Percentiles rank a stretch among this genome's conserved stretches.
Conservation (phyloP, 2,113 vertebrate genomes). For the Tragelaphus scriptus region DNA sequence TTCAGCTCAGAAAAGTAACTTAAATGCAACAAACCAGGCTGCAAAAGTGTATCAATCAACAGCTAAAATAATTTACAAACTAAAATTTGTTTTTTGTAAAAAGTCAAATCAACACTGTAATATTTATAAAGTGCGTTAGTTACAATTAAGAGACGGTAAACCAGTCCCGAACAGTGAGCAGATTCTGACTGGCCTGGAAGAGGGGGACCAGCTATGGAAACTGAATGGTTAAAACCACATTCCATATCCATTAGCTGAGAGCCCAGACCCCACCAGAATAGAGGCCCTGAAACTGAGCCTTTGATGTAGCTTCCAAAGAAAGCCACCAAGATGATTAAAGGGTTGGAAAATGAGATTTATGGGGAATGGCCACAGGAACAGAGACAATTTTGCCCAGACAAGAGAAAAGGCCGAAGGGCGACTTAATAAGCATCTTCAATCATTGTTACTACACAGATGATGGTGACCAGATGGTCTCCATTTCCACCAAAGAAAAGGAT, state of each 20-base stretch:
- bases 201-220: constrained; percentile 60
- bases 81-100: constrained; percentile 42
- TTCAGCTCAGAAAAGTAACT: constrained; percentile 30
- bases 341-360: constrained; percentile 68
- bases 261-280: constrained; percentile 71
- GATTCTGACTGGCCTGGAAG: constrained; percentile 66
- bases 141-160: constrained; percentile 68
- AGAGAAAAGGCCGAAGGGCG: constrained; percentile 59
- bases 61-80: background rate
- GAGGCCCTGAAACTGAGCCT: constrained; percentile 64
- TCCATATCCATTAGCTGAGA: constrained; percentile 72
- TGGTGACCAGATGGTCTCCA: constrained; percentile 64
- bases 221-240: constrained; percentile 64
- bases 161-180: constrained; percentile 28
- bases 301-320: constrained; percentile 69
- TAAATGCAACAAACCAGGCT: constrained; percentile 40
- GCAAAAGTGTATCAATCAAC: constrained; percentile 15
- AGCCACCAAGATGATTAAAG: constrained; percentile 74
- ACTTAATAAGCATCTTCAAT: constrained; percentile 65
- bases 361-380: constrained; percentile 55
- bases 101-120: constrained; percentile 58
- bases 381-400: constrained; percentile 65
- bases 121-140: constrained; percentile 19
- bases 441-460: constrained; percentile 62
- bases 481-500: constrained; percentile 50